These are phyloP conservation scores for Torymus texanus DNA, from an alignment of 2,888 invertebrate genomes.

Conservation along the genomic window DNA sequence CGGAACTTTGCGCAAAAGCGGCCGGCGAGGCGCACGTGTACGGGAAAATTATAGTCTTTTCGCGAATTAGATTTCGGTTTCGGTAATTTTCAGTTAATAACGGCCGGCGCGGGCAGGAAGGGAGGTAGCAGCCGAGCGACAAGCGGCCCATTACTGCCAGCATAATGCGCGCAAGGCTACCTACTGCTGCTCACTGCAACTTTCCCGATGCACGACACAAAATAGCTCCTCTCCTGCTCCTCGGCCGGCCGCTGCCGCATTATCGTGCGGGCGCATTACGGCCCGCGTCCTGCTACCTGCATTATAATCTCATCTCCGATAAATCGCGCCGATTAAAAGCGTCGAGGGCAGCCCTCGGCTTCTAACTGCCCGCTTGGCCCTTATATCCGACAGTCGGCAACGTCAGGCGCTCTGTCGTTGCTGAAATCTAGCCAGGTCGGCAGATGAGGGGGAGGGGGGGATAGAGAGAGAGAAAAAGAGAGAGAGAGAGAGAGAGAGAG, in stretches of 20 bases:
- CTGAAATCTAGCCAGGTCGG: too few relatives aligned
- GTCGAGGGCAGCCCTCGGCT: background rate
- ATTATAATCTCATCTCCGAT: slow-evolving; percentile 71
- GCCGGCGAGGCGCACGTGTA: slow-evolving; percentile 55
- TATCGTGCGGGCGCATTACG: slow-evolving; percentile 63
- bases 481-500: too few relatives aligned
- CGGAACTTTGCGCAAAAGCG: slow-evolving; percentile 22
- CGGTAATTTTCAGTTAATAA: slow-evolving; percentile 74
- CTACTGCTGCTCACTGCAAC: background rate
- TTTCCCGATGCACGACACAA: background rate
- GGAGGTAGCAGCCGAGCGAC: too few relatives aligned
- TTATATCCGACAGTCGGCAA: too few relatives aligned
- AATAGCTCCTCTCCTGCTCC: background rate
- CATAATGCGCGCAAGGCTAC: slow-evolving; percentile 25
- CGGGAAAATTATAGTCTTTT: slow-evolving; percentile 70
- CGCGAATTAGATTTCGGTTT: slow-evolving; percentile 73
- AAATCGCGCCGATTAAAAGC: slow-evolving; percentile 68
- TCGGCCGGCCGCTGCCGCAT: slow-evolving; percentile 57
- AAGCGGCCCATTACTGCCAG: slow-evolving; percentile 14
- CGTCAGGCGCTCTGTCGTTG: too few relatives aligned
- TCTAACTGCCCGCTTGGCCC: too few relatives aligned
- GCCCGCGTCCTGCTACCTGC: slow-evolving; percentile 67
- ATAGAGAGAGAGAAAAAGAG: too few relatives aligned
- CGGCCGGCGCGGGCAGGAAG: slow-evolving; percentile 59
- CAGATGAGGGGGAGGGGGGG: too few relatives aligned